Percentiles rank a stretch among this genome's conserved stretches.
Evolutionary conservation across 2,888 invertebrate species (phyloP).

Genomic region (Polymixis flavicincta): DNA sequence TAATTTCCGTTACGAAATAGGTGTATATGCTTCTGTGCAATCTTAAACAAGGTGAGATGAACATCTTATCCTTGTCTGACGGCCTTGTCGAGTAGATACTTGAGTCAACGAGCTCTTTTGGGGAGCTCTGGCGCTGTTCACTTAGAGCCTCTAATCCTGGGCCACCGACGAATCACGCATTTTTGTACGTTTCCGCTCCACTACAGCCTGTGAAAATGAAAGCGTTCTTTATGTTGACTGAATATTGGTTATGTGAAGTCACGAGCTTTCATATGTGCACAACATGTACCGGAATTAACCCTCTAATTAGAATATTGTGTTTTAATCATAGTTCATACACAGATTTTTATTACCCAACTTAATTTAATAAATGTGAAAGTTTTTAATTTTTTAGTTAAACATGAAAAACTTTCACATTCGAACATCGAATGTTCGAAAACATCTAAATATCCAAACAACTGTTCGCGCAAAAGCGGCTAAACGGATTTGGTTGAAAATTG

Average conservation of each 20-base stretch:
- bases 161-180: conserved; percentile 12
- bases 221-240: conserved; percentile 16
- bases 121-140: neutral
- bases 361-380: too few relatives aligned
- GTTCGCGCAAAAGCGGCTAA: too few relatives aligned
- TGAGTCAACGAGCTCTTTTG: conserved; percentile 38
- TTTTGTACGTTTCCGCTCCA: conserved; percentile 24
- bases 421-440: too few relatives aligned
- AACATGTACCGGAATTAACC: too few relatives aligned
- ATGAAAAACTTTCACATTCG: too few relatives aligned
- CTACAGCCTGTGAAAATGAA: conserved; percentile 3
- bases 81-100: conserved; percentile 33
- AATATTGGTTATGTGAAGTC: neutral
- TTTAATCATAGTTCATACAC: too few relatives aligned
- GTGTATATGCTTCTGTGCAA: conserved; percentile 22
- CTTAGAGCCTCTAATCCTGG: conserved; percentile 3
- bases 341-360: too few relatives aligned
- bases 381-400: too few relatives aligned
- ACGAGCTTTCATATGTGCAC: neutral
- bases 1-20: conserved; percentile 38
- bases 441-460: too few relatives aligned
- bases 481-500: too few relatives aligned
- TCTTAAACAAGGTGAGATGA: conserved; percentile 33
- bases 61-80: conserved; percentile 27
- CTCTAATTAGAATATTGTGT: too few relatives aligned